A percentile compares a stretch with the other conserved stretches of the same genome.
phyloP scores from a whole-genome alignment of 2,797 vertebrate species.

The Chaunax sp. region DNA sequence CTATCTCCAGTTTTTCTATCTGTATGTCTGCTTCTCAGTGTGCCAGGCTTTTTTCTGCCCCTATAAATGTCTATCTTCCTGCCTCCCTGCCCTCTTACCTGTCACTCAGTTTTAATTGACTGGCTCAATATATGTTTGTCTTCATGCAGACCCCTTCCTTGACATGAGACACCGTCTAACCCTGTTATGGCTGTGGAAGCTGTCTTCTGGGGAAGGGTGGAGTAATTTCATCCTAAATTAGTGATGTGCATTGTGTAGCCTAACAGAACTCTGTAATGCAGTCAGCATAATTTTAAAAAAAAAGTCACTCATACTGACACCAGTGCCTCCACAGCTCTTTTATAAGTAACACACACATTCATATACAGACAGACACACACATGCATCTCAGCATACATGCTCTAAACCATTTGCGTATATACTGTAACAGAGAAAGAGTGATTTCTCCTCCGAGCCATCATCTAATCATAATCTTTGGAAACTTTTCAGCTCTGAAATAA shows the following conservation, averaged over 20 bases:
- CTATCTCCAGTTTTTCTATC: conserved; percentile 45
- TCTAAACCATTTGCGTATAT: neutral
- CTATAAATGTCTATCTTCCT: conserved; percentile 26
- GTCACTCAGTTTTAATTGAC: conserved; percentile 66
- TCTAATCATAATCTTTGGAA: neutral
- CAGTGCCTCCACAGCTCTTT: conserved; percentile 8
- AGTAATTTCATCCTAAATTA: conserved; percentile 29
- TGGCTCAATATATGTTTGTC: conserved; percentile 43
- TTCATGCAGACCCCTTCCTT: conserved; percentile 21
- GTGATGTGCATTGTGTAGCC: conserved; percentile 43
- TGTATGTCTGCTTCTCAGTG: conserved; percentile 29
- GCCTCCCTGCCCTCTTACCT: conserved; percentile 29
- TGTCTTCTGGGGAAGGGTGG: conserved; percentile 19
- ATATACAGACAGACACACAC: conserved; percentile 7
- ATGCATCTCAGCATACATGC: neutral
- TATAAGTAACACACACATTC: conserved; percentile 15
- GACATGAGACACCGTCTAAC: conserved; percentile 30
- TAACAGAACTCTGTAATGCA: conserved; percentile 54
- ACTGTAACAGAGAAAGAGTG: neutral
- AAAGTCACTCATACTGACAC: conserved; percentile 48
- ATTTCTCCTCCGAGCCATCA: neutral
- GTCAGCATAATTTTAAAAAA: conserved; percentile 48
- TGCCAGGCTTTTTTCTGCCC: conserved; percentile 20
- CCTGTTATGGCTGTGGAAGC: conserved; percentile 12
- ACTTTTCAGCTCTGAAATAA: conserved; percentile 4